phyloP scores from a whole-genome alignment of 2,797 vertebrate genomes.

The Nannoperca obscura region DNA sequence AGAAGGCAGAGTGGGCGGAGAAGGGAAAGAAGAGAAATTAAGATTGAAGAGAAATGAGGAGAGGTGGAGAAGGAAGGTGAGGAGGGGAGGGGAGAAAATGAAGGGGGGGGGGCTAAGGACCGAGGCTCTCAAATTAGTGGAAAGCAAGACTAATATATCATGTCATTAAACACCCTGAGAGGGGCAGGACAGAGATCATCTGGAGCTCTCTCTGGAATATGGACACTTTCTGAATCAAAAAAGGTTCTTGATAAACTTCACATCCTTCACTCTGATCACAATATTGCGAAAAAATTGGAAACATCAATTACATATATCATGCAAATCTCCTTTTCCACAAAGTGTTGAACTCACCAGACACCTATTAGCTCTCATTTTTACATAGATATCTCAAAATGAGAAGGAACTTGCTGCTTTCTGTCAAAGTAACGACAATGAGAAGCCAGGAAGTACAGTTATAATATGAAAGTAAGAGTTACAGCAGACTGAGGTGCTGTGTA shows the following conservation, averaged over 20 bases:
- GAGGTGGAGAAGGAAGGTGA: neutral
- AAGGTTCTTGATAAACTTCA: neutral
- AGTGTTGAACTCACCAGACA: neutral
- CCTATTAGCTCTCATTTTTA: neutral
- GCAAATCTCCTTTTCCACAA: neutral
- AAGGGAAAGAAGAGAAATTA: neutral
- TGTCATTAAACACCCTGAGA: slow-evolving; percentile 5
- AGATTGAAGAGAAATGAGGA: neutral
- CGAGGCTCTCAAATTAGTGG: neutral
- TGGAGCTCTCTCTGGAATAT: neutral
- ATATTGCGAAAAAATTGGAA: neutral
- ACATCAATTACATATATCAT: neutral
- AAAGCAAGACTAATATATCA: slow-evolving; percentile 13
- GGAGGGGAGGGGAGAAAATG: neutral
- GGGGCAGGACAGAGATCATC: neutral
- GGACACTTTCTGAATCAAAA: slow-evolving; percentile 2
- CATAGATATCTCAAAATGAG: no score
- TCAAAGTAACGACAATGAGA: neutral
- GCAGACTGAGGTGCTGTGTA: neutral
- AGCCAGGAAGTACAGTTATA: neutral
- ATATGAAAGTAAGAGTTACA: neutral
- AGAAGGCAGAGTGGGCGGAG: neutral
- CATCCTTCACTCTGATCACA: neutral
- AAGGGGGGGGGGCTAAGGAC: neutral
- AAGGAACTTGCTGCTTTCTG: neutral